These are phyloP conservation scores for Acrobasis repandana DNA, from an alignment of 2,888 invertebrate species.

Conservation along the genomic window DNA sequence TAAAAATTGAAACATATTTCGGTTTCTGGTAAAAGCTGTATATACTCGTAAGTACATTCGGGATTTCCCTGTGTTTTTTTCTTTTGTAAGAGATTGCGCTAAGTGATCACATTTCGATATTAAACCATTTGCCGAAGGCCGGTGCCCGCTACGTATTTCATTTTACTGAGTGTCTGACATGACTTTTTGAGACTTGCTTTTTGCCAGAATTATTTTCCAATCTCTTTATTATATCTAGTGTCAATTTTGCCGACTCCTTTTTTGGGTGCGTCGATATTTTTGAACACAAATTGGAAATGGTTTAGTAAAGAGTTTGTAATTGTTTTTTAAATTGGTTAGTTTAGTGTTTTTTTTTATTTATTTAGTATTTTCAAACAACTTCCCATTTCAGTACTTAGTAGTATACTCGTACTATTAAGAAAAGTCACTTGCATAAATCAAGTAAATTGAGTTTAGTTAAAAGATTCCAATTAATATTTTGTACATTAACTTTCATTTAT, in stretches of 20 bases:
- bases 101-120: slow-evolving; percentile 84
- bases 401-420: too few species aligned
- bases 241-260: slow-evolving; percentile 56
- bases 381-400: too few species aligned
- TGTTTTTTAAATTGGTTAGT: background rate
- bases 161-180: slow-evolving; percentile 82
- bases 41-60: slow-evolving; percentile 68
- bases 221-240: slow-evolving; percentile 71
- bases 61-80: slow-evolving; percentile 70
- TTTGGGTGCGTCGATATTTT: slow-evolving; percentile 40
- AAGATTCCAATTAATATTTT: too few species aligned
- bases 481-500: too few species aligned
- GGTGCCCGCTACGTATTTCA: slow-evolving; percentile 80
- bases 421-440: too few species aligned
- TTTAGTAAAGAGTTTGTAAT: background rate
- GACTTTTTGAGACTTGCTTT: slow-evolving; percentile 79
- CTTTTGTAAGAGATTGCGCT: slow-evolving; percentile 82
- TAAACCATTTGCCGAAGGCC: slow-evolving; percentile 82
- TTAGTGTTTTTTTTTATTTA: slow-evolving; percentile 4
- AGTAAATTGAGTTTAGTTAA: too few species aligned
- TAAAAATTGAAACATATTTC: slow-evolving; percentile 75
- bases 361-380: too few species aligned
- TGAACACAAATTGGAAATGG: slow-evolving; percentile 9
- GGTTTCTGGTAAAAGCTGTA: slow-evolving; percentile 72
- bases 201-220: slow-evolving; percentile 77